Percentiles rank a stretch among this genome's conserved stretches.
phyloP scores from a whole-genome alignment of 23 tunicate genomes.

The Styela clava region DNA sequence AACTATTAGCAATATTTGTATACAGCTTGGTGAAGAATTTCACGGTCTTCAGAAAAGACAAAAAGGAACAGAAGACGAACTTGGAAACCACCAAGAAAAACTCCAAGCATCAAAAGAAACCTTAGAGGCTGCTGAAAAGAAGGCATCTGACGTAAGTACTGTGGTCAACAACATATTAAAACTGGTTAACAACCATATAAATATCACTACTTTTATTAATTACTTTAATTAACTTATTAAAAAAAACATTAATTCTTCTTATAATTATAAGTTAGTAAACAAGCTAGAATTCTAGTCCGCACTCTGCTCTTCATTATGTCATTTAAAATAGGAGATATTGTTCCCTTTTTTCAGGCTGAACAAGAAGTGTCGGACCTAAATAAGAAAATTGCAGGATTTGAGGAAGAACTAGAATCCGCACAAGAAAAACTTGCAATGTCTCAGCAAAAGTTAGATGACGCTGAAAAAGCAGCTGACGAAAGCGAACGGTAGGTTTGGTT shows the following conservation, averaged over 20 bases:
- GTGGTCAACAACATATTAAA: no score
- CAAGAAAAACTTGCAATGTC: constrained; percentile 27
- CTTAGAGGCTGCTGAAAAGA: constrained; percentile 27
- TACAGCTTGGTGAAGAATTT: constrained; percentile 33
- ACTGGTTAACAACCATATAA: not conserved
- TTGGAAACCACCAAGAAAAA: constrained; percentile 11
- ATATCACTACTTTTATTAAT: not conserved
- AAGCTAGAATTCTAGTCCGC: no score
- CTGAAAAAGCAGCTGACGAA: constrained; percentile 34
- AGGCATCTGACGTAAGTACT: constrained; percentile 25
- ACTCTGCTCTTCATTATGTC: no score
- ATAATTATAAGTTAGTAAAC: not conserved
- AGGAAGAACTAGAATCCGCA: constrained; percentile 26
- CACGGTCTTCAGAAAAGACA: constrained; percentile 24
- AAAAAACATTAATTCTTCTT: not conserved
- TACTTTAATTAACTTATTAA: not conserved
- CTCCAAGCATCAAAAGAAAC: constrained; percentile 11
- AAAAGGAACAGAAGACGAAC: constrained; percentile 34
- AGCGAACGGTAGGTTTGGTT: constrained; percentile 14
- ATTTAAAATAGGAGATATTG: no score
- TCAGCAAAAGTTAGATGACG: constrained; percentile 15
- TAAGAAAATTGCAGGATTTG: constrained; percentile 20
- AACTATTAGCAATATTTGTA: no score
- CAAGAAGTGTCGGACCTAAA: constrained; percentile 21
- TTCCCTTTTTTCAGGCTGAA: constrained; percentile 27